Evolutionary conservation across 2,113 vertebrate species (phyloP).

Genomic region (Mirza zaza): DNA sequence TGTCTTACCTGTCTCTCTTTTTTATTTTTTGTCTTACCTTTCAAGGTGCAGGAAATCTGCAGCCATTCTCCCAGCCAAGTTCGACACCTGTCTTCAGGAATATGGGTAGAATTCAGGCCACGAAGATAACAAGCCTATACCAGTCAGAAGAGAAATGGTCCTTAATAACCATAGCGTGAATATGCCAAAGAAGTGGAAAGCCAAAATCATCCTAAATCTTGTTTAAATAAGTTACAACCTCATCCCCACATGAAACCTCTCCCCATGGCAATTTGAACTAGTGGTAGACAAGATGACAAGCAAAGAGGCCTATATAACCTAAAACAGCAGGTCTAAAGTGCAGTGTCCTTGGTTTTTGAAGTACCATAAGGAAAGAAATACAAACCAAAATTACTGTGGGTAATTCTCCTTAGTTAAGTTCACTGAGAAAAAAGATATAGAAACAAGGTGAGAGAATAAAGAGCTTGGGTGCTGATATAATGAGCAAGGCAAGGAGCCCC

Average conservation of each 20-base stretch:
- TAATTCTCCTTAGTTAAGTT: background rate
- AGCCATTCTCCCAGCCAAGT: constrained; percentile 94
- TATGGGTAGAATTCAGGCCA: constrained; percentile 86
- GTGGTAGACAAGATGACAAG: background rate
- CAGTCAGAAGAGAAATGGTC: background rate
- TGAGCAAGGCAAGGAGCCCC: background rate
- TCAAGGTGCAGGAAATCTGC: constrained; percentile 87
- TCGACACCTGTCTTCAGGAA: constrained; percentile 83
- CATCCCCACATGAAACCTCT: background rate
- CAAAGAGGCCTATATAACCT: background rate
- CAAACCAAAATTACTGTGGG: background rate
- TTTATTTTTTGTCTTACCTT: constrained; percentile 85
- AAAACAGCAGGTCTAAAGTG: background rate
- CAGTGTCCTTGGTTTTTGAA: constrained; percentile 9
- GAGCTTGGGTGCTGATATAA: background rate
- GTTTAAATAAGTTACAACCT: background rate
- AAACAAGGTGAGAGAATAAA: background rate
- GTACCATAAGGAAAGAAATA: background rate
- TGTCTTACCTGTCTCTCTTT: constrained; percentile 82
- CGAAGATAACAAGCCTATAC: constrained; percentile 93
- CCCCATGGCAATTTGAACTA: background rate
- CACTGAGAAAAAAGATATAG: background rate
- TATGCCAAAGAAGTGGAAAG: background rate
- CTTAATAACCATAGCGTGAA: background rate
- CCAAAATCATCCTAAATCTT: background rate